These are phyloP conservation scores for Ptychobarbus kaznakovi DNA, from an alignment of 2,797 vertebrate genomes.

Conservation along the genomic window DNA sequence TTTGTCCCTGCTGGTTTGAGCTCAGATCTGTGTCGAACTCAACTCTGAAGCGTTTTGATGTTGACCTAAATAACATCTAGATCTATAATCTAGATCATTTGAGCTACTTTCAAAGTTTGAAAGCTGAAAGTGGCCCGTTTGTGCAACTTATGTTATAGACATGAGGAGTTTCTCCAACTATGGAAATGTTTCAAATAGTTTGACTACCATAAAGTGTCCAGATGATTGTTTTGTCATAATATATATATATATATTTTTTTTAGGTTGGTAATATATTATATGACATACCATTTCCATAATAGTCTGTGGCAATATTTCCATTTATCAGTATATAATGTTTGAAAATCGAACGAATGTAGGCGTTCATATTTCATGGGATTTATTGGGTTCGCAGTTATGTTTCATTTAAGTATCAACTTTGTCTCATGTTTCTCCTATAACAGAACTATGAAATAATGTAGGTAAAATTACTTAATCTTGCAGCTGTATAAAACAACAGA, in stretches of 20 bases:
- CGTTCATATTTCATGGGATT: too few relatives aligned
- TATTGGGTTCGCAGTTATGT: too few relatives aligned
- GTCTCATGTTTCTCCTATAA: too few relatives aligned
- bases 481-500: not conserved
- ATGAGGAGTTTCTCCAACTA: not conserved
- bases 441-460: not conserved
- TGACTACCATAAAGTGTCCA: not conserved
- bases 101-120: conserved; percentile 59
- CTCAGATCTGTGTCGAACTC: conserved; percentile 56
- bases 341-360: too few relatives aligned
- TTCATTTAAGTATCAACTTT: too few relatives aligned
- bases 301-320: too few relatives aligned
- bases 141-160: conserved; percentile 2
- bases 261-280: too few relatives aligned
- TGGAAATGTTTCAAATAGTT: not conserved
- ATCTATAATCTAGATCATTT: conserved; percentile 48
- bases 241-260: not conserved
- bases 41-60: conserved; percentile 53
- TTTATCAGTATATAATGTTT: too few relatives aligned
- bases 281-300: too few relatives aligned
- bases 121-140: conserved; percentile 19
- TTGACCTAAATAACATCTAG: conserved; percentile 58
- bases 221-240: not conserved
- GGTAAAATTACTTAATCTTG: not conserved
- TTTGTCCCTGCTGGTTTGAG: conserved; percentile 54